Conservation (phyloP, 2,113 vertebrate genomes). For the Phocoena phocoena region DNA sequence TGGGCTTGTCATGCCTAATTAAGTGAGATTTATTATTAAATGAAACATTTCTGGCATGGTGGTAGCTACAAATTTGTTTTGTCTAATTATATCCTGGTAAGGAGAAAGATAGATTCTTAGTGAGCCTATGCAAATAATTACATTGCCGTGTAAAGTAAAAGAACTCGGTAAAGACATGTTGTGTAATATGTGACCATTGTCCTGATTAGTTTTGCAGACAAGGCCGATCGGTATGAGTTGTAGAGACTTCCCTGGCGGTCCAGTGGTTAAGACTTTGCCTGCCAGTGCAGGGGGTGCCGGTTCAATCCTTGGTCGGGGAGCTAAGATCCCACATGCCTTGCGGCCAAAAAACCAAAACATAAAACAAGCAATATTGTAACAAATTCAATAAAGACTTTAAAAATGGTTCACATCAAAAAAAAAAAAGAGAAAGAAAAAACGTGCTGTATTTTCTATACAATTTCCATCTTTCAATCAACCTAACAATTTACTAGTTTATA, state of each 20-base stretch:
- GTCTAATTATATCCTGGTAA: conserved; percentile 43
- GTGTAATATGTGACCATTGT: background rate
- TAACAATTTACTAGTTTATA: background rate
- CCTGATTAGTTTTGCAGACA: conserved; percentile 41
- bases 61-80: conserved; percentile 56
- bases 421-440: no score
- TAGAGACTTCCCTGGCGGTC: no score
- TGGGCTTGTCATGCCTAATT: conserved; percentile 19
- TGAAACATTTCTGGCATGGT: conserved; percentile 47
- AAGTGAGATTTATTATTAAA: conserved; percentile 52
- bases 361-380: no score
- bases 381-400: no score
- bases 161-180: background rate
- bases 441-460: background rate
- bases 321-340: no score
- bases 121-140: conserved; percentile 41
- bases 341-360: no score
- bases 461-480: background rate
- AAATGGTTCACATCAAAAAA: no score
- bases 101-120: conserved; percentile 6
- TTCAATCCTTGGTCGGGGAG: no score
- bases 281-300: no score
- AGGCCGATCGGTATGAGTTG: background rate
- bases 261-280: no score
- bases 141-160: conserved; percentile 42